phyloP scores from a whole-genome alignment of 2,888 invertebrate species.

The Yponomeuta cagnagella region DNA sequence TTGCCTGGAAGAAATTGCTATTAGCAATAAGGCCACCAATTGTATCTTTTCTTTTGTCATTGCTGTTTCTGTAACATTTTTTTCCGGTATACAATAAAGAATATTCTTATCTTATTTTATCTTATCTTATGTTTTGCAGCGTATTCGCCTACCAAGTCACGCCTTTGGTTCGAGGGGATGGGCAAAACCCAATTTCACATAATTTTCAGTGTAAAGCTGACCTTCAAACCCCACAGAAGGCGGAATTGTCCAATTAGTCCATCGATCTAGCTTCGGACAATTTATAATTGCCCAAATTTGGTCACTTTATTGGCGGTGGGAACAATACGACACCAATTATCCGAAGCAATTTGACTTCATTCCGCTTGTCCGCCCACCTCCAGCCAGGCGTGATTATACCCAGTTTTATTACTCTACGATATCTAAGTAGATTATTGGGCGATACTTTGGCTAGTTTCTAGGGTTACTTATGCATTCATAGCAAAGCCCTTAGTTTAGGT shows the following conservation, averaged over 20 bases:
- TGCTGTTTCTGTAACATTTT: too few relatives aligned
- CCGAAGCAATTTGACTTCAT: slow-evolving; percentile 29
- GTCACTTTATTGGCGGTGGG: slow-evolving; percentile 33
- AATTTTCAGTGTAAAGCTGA: not conserved
- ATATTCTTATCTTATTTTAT: too few relatives aligned
- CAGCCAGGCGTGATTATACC: slow-evolving; percentile 9
- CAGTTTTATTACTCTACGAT: not conserved
- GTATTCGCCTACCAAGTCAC: too few relatives aligned
- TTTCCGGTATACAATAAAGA: too few relatives aligned
- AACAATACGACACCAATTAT: slow-evolving; percentile 27
- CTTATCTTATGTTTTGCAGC: too few relatives aligned
- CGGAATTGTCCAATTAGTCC: slow-evolving; percentile 45
- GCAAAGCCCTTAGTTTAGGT: too few relatives aligned
- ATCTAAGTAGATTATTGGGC: not conserved
- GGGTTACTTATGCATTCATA: too few relatives aligned
- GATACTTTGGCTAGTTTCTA: not conserved
- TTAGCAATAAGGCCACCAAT: too few relatives aligned
- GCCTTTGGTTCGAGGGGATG: not conserved
- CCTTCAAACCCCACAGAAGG: not conserved
- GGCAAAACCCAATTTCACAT: not conserved
- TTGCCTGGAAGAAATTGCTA: too few relatives aligned
- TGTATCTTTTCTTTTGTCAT: too few relatives aligned
- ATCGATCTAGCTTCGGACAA: slow-evolving; percentile 14
- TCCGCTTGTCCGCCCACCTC: slow-evolving; percentile 36
- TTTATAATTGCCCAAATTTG: slow-evolving; percentile 33